Evolutionary conservation across 92 coral and sea anemone genomes (phyloP).

Genomic region (Zoanthus solanderi): DNA sequence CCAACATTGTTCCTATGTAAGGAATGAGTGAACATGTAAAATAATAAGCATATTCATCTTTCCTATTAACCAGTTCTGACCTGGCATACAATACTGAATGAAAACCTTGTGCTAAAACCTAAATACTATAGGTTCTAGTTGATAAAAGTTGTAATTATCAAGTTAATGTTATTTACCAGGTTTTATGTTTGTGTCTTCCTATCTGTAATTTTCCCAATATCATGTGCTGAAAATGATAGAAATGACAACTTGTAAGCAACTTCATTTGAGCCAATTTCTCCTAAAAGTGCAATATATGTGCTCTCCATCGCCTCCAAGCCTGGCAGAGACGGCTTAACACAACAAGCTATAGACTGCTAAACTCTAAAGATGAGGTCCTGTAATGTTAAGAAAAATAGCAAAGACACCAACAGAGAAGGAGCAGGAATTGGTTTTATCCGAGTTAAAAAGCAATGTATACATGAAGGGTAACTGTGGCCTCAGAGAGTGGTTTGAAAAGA

Average conservation of each 20-base stretch:
- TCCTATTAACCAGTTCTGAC: no score
- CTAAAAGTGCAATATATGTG: constrained; percentile 27
- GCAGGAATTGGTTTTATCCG: not conserved
- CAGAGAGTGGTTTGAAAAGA: not conserved
- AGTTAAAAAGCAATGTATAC: not conserved
- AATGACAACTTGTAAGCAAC: not conserved
- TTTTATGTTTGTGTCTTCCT: not conserved
- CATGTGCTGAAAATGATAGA: not conserved
- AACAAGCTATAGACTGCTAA: not conserved
- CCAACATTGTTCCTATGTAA: no score
- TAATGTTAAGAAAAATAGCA: not conserved
- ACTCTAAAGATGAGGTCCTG: not conserved
- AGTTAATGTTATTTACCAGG: not conserved
- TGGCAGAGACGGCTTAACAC: constrained; percentile 44
- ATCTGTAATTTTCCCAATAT: not conserved
- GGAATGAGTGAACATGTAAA: no score
- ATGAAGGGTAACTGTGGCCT: not conserved
- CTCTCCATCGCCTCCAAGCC: constrained; percentile 49
- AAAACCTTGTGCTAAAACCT: not conserved
- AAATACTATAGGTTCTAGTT: not conserved
- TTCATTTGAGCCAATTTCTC: not conserved
- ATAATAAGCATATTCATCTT: no score
- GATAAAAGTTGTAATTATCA: not conserved
- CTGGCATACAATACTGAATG: no score
- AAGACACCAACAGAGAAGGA: not conserved